Evolutionary conservation across 2,797 vertebrate genomes (phyloP).

Genomic region (Phrynocephalus forsythii): DNA sequence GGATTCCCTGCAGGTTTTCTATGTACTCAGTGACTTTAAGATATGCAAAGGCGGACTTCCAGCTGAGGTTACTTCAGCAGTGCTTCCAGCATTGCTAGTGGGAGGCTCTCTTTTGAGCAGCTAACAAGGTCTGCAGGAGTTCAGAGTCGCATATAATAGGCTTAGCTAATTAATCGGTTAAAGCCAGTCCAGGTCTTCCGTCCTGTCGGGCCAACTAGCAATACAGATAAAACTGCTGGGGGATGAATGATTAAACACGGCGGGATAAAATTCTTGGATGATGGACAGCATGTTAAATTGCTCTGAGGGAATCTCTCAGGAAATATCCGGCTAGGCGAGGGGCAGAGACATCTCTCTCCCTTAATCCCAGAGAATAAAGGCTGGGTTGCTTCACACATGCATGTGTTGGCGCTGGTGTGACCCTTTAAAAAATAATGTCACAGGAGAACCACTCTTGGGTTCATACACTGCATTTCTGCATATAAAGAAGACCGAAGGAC

Average conservation of each 20-base stretch:
- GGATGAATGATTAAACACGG: slow-evolving; percentile 53
- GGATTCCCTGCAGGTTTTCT: slow-evolving; percentile 57
- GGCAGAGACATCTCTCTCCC: not conserved
- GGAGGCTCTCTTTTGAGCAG: slow-evolving; percentile 36
- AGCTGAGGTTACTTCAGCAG: slow-evolving; percentile 60
- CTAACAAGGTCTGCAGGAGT: slow-evolving; percentile 38
- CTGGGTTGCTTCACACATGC: not conserved
- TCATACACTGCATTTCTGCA: not conserved
- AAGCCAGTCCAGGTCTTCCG: slow-evolving; percentile 31
- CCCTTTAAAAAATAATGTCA: not conserved
- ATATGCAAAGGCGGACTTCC: slow-evolving; percentile 63
- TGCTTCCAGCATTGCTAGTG: slow-evolving; percentile 36
- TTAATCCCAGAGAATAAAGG: not conserved
- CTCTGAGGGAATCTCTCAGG: slow-evolving; percentile 24
- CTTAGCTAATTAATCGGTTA: slow-evolving; percentile 69
- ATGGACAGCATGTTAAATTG: not conserved
- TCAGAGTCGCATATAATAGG: slow-evolving; percentile 51
- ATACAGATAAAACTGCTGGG: slow-evolving; percentile 38
- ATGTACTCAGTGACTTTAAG: slow-evolving; percentile 20
- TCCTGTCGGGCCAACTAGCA: slow-evolving; percentile 39
- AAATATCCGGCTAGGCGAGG: slow-evolving; percentile 44
- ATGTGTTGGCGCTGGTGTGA: not conserved
- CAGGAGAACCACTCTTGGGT: not conserved
- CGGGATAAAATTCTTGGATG: slow-evolving; percentile 31
- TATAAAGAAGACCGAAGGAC: not conserved